Base-by-base conservation (phyloP, 2,113 vertebrate species). In the Arothron firmamentum region DNA sequence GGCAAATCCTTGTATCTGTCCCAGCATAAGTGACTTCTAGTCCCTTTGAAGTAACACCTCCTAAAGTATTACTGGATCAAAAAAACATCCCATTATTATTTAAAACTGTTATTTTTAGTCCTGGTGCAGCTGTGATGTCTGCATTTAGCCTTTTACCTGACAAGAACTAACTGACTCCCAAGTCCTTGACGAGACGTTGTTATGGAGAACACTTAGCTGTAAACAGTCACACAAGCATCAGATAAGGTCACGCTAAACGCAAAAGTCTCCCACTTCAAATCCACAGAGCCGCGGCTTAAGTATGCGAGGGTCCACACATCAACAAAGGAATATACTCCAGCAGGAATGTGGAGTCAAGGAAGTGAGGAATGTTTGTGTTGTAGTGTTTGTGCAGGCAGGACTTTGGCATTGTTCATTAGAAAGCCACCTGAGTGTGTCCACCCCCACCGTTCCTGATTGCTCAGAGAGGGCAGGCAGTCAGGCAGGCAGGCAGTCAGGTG, bases 321-420 rank as follows among this genome's bases (percentile, higher is more conserved):
- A 62, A 75, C 78, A 80, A 75, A 77, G 59, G 59, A 62, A 69
- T 75, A 66, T 43, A 28, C 68, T 74, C 43, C 72, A 14, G 69
- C 51, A 62, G 61, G 75, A 87, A 85, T 87, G 77, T 65, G 56
- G 67, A 70, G 71, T 73, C 65, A 66, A 82, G 79, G 85, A 85
- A 86, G 77, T 83, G 62, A 75, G 59, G 59, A 74, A 72, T 88
- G 80, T 88, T 89, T 83, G 59, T 67, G 76, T 50, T 80, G 65
- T 61, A 42, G 71, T 80, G 82, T 86, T 85, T 80, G 64, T 82
- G 55, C 52, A 72, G 75, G 43, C 72, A 59, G 55, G 47, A 51
- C 52, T 48, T 58, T 62, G 55, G 66, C 62, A 77, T 84, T 86
- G 78, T 82, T 80, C 65, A 15, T 3, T 42, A 38, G 49, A 72